These are phyloP conservation scores for Garrulus glandarius DNA, from an alignment of 2,797 vertebrate species.

Conservation along the genomic window DNA sequence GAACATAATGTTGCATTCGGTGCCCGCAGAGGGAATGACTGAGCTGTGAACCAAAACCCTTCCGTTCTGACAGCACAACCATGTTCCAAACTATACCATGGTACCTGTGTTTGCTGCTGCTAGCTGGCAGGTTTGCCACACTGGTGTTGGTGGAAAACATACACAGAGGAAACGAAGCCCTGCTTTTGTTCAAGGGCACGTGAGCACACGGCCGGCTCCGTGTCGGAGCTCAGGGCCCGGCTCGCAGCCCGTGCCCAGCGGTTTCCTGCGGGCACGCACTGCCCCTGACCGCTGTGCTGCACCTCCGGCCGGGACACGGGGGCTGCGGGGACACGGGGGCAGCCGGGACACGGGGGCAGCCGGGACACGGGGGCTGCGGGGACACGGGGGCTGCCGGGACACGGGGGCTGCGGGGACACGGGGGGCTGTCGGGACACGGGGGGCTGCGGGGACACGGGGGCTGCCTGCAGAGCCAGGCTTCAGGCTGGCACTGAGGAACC, in stretches of 20 bases:
- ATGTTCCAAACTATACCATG: rapidly evolving
- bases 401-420: too few species aligned
- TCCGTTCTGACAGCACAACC: background rate
- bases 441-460: too few species aligned
- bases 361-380: too few species aligned
- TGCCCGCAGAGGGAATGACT: background rate
- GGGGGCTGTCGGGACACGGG: too few species aligned
- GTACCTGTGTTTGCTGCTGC: background rate
- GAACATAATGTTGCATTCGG: background rate
- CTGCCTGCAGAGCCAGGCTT: too few species aligned
- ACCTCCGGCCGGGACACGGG: background rate
- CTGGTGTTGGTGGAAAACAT: background rate
- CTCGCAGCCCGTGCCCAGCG: background rate
- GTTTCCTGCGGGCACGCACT: rapidly evolving
- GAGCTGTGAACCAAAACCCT: background rate
- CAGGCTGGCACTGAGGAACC: too few species aligned
- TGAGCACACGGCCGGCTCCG: background rate
- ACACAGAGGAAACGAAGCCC: rapidly evolving
- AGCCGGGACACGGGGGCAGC: too few species aligned
- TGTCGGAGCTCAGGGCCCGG: rapidly evolving
- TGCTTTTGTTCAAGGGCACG: background rate
- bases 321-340: too few species aligned
- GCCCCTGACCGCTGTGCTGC: background rate
- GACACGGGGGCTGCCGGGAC: too few species aligned
- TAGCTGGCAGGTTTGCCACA: background rate